Evolutionary conservation across 2,888 invertebrate genomes (phyloP).

Genomic region (Panopea generosa): DNA sequence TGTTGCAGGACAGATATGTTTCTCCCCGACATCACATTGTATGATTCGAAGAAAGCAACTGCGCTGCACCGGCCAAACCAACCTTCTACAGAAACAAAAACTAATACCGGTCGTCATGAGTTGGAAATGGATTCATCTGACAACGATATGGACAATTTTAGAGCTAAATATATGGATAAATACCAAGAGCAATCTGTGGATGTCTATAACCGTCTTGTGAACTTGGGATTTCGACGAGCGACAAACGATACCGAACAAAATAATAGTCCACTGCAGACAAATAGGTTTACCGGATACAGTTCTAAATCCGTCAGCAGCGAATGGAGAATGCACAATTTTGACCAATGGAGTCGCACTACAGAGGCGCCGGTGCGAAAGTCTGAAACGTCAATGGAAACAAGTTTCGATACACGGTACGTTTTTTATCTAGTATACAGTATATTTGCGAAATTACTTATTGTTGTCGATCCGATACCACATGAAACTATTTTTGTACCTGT

Average conservation of each 20-base stretch:
- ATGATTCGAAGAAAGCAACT: constrained; percentile 9
- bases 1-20: not conserved
- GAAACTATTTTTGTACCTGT: too few species aligned
- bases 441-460: too few species aligned
- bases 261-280: not conserved
- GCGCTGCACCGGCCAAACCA: constrained; percentile 5
- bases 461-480: too few species aligned
- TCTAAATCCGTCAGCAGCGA: constrained; percentile 16
- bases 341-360: constrained; percentile 44
- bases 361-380: not conserved
- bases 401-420: not conserved
- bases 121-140: not conserved
- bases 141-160: constrained; percentile 13
- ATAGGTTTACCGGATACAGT: not conserved
- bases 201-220: constrained; percentile 45
- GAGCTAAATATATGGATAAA: constrained; percentile 4
- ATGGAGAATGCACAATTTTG: constrained; percentile 41
- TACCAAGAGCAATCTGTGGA: constrained; percentile 15
- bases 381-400: not conserved
- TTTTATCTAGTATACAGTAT: not conserved
- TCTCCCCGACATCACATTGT: constrained; percentile 25
- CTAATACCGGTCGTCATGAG: not conserved
- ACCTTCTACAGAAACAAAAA: not conserved
- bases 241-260: constrained; percentile 12
- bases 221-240: constrained; percentile 47